These are phyloP conservation scores for Pogoniulus pusillus DNA, from an alignment of 2,797 vertebrate species.

Conservation along the genomic window DNA sequence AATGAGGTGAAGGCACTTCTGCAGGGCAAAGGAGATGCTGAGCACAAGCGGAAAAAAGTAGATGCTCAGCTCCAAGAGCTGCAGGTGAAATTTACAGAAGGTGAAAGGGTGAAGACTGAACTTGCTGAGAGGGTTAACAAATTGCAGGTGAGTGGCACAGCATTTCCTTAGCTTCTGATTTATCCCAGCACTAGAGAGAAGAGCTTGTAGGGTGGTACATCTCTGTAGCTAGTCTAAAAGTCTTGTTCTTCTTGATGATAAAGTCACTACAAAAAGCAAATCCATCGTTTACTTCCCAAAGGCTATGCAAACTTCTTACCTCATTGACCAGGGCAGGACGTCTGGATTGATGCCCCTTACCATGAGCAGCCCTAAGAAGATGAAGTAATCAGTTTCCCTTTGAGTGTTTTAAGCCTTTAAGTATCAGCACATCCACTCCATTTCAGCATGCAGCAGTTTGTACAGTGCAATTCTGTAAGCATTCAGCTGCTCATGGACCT, in stretches of 20 bases:
- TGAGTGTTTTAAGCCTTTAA: neutral
- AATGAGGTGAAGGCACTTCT: slow-evolving; percentile 91
- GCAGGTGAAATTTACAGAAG: slow-evolving; percentile 88
- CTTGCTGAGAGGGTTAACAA: slow-evolving; percentile 86
- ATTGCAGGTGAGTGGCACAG: slow-evolving; percentile 82
- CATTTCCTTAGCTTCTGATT: neutral
- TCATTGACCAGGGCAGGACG: neutral
- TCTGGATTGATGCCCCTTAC: neutral
- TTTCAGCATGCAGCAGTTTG: neutral
- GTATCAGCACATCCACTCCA: neutral
- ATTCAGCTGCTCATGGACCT: neutral
- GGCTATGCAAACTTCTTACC: neutral
- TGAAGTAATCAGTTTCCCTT: neutral
- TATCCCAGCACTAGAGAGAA: neutral
- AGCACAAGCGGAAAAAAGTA: slow-evolving; percentile 93
- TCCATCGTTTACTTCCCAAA: neutral
- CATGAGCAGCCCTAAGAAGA: neutral
- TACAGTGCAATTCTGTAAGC: neutral
- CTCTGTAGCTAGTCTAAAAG: neutral
- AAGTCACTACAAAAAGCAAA: neutral
- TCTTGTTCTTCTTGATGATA: neutral
- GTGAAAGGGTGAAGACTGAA: slow-evolving; percentile 86
- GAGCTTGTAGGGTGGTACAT: neutral
- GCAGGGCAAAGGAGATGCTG: slow-evolving; percentile 90
- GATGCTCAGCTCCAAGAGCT: slow-evolving; percentile 91